These are phyloP conservation scores for Amblyjoppa fuscipennis DNA, from an alignment of 2,888 invertebrate genomes.

Conservation along the genomic window DNA sequence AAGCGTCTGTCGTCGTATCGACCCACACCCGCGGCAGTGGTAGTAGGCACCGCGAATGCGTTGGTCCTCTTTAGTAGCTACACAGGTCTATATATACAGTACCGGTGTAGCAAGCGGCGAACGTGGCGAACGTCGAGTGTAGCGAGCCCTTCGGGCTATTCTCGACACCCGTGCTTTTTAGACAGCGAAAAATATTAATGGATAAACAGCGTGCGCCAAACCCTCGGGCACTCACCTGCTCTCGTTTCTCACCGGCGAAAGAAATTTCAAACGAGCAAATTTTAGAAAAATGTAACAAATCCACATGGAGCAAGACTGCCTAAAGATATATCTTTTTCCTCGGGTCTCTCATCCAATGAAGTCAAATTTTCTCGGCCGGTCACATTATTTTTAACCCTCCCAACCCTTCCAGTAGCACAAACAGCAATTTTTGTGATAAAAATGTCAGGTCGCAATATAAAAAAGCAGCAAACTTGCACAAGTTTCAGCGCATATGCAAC, in stretches of 20 bases:
- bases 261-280: not conserved
- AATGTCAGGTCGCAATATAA: not conserved
- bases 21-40: conserved; percentile 65
- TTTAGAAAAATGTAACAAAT: not conserved
- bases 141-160: conserved; percentile 55
- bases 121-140: conserved; percentile 17
- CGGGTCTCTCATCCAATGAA: not conserved
- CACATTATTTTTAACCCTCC: not conserved
- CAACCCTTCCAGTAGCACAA: not conserved
- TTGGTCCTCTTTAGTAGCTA: conserved; percentile 46
- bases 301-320: not conserved
- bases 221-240: conserved; percentile 43
- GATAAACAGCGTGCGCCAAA: conserved; percentile 50
- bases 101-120: conserved; percentile 12
- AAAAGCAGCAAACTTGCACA: too few species aligned
- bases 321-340: not conserved
- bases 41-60: conserved; percentile 38
- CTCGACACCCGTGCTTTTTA: conserved; percentile 65
- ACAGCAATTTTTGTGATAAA: not conserved
- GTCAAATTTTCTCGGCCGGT: not conserved
- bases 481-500: too few species aligned
- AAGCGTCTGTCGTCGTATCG: conserved; percentile 70
- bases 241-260: conserved; percentile 12
- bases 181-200: conserved; percentile 66
- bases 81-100: not conserved